A percentile compares a stretch with the other conserved stretches of the same genome.
Conservation (phyloP, 2,888 invertebrate genomes). For the Drosophila mettleri region DNA sequence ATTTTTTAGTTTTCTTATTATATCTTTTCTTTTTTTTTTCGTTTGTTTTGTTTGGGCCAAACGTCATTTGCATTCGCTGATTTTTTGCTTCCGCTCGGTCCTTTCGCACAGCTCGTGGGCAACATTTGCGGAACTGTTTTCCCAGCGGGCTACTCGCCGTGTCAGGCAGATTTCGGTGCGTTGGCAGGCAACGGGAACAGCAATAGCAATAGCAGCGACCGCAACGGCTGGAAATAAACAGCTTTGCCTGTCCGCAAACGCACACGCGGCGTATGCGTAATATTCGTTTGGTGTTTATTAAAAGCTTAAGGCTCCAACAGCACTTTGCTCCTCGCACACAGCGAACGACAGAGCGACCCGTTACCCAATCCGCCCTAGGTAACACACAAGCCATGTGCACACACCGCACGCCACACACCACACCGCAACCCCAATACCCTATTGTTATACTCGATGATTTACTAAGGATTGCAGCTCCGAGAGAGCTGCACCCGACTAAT, state of each 20-base stretch:
- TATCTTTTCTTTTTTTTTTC: not conserved
- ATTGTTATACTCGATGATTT: not conserved
- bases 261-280: slow-evolving; percentile 49
- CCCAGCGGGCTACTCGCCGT: slow-evolving; percentile 47
- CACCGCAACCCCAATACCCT: slow-evolving; percentile 17
- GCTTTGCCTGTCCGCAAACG: slow-evolving; percentile 26
- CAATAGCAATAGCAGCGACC: slow-evolving; percentile 10
- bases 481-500: not conserved
- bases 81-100: not conserved
- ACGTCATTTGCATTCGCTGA: slow-evolving; percentile 55
- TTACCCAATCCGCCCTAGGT: not conserved
- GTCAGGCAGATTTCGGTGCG: slow-evolving; percentile 32
- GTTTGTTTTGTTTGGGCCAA: slow-evolving; percentile 10
- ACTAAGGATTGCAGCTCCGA: too few species aligned
- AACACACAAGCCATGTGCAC: not conserved
- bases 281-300: slow-evolving; percentile 50
- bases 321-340: slow-evolving; percentile 21
- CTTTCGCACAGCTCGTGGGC: not conserved
- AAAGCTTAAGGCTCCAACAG: slow-evolving; percentile 54
- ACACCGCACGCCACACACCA: too few species aligned
- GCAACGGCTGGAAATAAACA: slow-evolving; percentile 20
- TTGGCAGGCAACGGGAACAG: slow-evolving; percentile 14
- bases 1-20: not conserved
- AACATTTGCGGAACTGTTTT: slow-evolving; percentile 17
- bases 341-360: not conserved